Evolutionary conservation across 1,140 invertebrate genomes (phyloP).

Genomic region (Saccostrea cuccullata): DNA sequence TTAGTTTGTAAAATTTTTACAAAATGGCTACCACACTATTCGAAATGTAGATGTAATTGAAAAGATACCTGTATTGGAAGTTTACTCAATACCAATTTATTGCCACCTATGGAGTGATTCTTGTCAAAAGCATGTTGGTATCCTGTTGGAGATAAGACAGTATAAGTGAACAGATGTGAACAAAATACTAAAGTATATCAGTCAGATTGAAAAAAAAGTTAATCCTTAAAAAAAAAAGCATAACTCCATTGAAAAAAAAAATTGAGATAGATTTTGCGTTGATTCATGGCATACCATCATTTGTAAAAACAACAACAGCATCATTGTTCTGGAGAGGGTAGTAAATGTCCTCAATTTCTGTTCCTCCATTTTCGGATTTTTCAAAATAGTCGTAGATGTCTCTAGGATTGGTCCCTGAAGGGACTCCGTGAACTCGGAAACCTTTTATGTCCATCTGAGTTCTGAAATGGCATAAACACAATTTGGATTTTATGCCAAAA

Average conservation of each 20-base stretch:
- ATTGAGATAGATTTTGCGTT: background rate
- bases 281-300: conserved; percentile 4
- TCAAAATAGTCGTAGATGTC: conserved; percentile 33
- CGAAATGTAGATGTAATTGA: background rate
- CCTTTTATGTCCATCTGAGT: conserved; percentile 22
- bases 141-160: background rate
- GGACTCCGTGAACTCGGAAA: conserved; percentile 15
- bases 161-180: background rate
- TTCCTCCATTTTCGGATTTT: conserved; percentile 34
- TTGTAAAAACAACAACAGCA: conserved; percentile 43
- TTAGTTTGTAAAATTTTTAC: background rate
- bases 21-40: background rate
- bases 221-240: too few species aligned
- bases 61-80: background rate
- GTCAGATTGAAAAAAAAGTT: too few species aligned
- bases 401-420: background rate
- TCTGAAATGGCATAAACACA: background rate
- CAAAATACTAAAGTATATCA: too few species aligned
- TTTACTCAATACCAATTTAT: background rate
- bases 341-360: conserved; percentile 29
- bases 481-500: too few species aligned
- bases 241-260: too few species aligned
- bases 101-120: background rate
- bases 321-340: conserved; percentile 39
- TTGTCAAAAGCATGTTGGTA: conserved; percentile 17